Percentiles rank a stretch among this genome's conserved stretches.
Conservation (phyloP, 2,797 vertebrate genomes). For the Epinephelus awoara region DNA sequence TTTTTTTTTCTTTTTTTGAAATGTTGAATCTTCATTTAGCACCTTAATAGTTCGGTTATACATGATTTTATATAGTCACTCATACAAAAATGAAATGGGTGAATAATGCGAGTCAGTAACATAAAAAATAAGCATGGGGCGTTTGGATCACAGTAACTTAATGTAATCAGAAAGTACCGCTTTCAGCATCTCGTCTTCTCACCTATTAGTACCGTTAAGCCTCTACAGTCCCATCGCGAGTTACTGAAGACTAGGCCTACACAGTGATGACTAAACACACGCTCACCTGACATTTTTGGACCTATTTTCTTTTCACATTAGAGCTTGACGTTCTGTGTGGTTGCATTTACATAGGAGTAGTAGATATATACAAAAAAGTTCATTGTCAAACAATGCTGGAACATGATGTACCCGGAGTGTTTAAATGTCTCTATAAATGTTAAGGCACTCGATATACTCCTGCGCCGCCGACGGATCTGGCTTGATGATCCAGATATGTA, state of each 20-base stretch:
- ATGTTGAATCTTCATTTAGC: slow-evolving; percentile 84
- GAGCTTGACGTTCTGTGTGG: slow-evolving; percentile 57
- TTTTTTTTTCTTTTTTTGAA: slow-evolving; percentile 57
- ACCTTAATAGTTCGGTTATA: slow-evolving; percentile 84
- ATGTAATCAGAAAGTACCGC: slow-evolving; percentile 76
- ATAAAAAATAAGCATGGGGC: slow-evolving; percentile 72
- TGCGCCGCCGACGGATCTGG: slow-evolving; percentile 50
- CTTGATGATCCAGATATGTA: slow-evolving; percentile 25
- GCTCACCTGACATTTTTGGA: slow-evolving; percentile 72
- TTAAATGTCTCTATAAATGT: slow-evolving; percentile 57
- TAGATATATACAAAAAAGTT: slow-evolving; percentile 72
- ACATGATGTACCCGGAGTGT: slow-evolving; percentile 75
- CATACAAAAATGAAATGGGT: slow-evolving; percentile 81
- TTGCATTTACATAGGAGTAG: slow-evolving; percentile 70
- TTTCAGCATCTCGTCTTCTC: slow-evolving; percentile 52
- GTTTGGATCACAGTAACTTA: slow-evolving; percentile 74
- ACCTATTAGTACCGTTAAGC: slow-evolving; percentile 68
- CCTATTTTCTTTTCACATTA: slow-evolving; percentile 80
- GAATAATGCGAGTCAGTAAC: slow-evolving; percentile 82
- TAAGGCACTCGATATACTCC: slow-evolving; percentile 71
- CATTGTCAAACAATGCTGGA: slow-evolving; percentile 75
- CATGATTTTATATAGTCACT: slow-evolving; percentile 82
- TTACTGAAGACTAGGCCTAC: slow-evolving; percentile 61
- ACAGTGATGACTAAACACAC: slow-evolving; percentile 70
- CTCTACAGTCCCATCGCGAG: slow-evolving; percentile 55